These are phyloP conservation scores for Mesorhabditis belari DNA, from an alignment of 2,888 invertebrate genomes.

Conservation along the genomic window DNA sequence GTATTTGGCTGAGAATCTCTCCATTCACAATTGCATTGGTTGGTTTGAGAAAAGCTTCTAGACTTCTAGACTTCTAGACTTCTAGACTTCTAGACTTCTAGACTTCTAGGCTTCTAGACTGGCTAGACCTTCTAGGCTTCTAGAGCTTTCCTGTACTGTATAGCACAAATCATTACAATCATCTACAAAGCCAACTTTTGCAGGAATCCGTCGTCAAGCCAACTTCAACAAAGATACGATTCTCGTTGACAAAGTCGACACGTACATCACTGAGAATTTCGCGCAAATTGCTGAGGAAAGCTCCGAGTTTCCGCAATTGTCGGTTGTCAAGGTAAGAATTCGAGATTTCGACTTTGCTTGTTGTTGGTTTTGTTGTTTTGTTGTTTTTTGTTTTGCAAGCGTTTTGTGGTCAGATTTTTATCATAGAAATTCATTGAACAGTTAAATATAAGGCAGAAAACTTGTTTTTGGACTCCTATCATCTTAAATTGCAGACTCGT, in stretches of 20 bases:
- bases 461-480: conserved; percentile 9
- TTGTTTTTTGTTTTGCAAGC: conserved; percentile 1
- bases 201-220: conserved; percentile 49
- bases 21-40: conserved; percentile 59
- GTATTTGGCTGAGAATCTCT: conserved; percentile 66
- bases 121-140: background rate
- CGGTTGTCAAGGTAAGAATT: conserved; percentile 42
- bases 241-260: conserved; percentile 43
- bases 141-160: too few species aligned
- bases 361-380: too few species aligned
- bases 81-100: too few species aligned
- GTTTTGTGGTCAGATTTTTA: background rate
- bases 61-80: background rate
- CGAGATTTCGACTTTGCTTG: background rate
- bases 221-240: conserved; percentile 48
- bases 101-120: too few species aligned
- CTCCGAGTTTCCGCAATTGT: conserved; percentile 47
- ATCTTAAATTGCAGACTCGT: conserved; percentile 22
- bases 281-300: conserved; percentile 36
- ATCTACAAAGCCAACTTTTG: conserved; percentile 7
- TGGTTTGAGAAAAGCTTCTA: background rate
- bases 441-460: conserved; percentile 1
- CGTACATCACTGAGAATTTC: conserved; percentile 44
- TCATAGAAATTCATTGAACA: conserved; percentile 4
- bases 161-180: too few species aligned